Base-by-base conservation (phyloP, 2,797 vertebrate species). In the Sylvilagus floridanus region DNA sequence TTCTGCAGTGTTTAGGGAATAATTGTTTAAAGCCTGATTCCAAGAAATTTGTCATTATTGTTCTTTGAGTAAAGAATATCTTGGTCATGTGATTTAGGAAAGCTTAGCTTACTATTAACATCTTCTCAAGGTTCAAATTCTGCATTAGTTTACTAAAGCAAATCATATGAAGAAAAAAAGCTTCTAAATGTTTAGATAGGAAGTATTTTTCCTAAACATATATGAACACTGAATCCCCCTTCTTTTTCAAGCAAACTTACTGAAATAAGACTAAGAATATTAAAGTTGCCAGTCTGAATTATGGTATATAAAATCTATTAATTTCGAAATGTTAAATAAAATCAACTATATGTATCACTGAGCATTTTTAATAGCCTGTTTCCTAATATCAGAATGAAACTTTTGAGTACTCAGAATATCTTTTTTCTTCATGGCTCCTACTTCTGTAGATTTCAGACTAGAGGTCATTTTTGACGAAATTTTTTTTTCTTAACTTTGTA, bases 21-120 rank as follows among this genome's bases (percentile, higher is more conserved):
- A 30, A 57, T 93, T 93, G 90, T 24, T 76, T 19, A 84, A 88
- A 68, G 16, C 4, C 24, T 47, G 19, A n/a, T 83, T 7, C 6
- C 81, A 1, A 90, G 32, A 76, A 92, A 52, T 2, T 9, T 82
- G 5, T 72, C 79, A 42, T 8, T 81, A 13, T 68, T 66, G 0
- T 71, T 78, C 3, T 83, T 26, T 37, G 50, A 81, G 12, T 69
- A 87, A 71, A 91, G 1, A 3, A 7, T 76, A 76, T 88, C n/a
- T 76, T 85, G 32, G 24, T 37, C 50, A 83, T 3, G 78, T 71
- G 24, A 63, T 77, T 95, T 84, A 84, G 13, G 28, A 95, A 93
- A 88, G 22, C 16, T 73, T 8, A 87, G 10, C 4, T 78, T 91
- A 62, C 35, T 57, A 52, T 60, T 88, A 84, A 86, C 0, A 93